Conservation (phyloP, 2,888 invertebrate genomes). For the Scrobipalpa atriplicella region DNA sequence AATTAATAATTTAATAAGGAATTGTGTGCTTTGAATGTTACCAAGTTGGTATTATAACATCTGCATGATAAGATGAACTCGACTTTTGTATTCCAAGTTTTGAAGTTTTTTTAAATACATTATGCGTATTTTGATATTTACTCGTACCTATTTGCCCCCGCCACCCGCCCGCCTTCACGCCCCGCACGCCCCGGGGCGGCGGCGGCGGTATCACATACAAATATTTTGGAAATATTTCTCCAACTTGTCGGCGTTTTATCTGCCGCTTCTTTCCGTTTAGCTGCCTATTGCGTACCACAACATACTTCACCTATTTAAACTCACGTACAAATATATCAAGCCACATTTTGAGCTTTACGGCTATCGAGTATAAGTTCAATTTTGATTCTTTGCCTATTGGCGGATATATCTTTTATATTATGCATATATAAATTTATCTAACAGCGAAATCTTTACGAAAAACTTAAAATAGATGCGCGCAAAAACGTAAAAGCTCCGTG, state of each 20-base stretch:
- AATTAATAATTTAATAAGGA: no score
- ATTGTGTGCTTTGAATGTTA: no score
- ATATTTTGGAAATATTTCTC: conserved; percentile 83
- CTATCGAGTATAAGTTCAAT: neutral
- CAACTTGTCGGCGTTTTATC: conserved; percentile 80
- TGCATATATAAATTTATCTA: conserved; percentile 64
- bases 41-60: neutral
- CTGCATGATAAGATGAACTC: neutral
- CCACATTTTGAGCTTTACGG: neutral
- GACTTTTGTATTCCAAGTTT: neutral
- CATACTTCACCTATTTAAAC: conserved; percentile 37
- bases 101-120: neutral
- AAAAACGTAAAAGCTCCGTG: conserved; percentile 62
- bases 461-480: conserved; percentile 74
- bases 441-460: conserved; percentile 76
- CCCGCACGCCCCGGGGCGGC: conserved; percentile 59
- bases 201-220: conserved; percentile 71
- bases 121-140: neutral
- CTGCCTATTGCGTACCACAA: conserved; percentile 59
- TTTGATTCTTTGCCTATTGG: neutral
- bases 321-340: no score
- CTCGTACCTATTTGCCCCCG: neutral
- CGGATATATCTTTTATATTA: conserved; percentile 19
- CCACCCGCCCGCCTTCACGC: conserved; percentile 13
- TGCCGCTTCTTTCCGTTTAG: conserved; percentile 80